Base-by-base conservation (phyloP, 2,797 vertebrate genomes). In the Gephyroberyx darwinii region DNA sequence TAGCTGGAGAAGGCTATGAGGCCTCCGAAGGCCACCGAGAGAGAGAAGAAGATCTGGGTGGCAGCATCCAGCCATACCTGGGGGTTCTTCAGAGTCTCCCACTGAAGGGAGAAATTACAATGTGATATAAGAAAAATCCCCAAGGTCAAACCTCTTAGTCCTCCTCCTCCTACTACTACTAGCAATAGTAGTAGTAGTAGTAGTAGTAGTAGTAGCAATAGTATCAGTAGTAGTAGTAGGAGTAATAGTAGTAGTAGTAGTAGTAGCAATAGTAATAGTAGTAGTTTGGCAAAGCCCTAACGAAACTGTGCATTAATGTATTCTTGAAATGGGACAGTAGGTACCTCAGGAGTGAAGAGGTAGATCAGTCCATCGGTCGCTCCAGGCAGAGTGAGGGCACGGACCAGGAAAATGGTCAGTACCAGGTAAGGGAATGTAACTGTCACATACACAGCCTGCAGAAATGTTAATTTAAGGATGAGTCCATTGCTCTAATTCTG, bases 41-140 rank as follows among this genome's bases (percentile, higher is more conserved):
- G 93, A 2, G 97, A 98, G 89, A 96, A 97, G 92, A 98, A 96
- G 68, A 98, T 96, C 91, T 98, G 97, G 0, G 96, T 97, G 61
- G 96, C 93, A 8, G 96, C 96, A 0, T 96, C 97, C 65, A 98
- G 91, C 97, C 97, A 98, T 62, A 97, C 94, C 16, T 90, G 93
- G 17, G 97, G 96, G 14, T 92, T 92, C 86, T 71, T 92, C 61
- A 98, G 89, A 17, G 75, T 80, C 2, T 86, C 77, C 91, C 92
- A 94, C 94, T 95, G 60, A 30, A 30, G 67, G 39, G 0, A 94
- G 91, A 35, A 35, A 35, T 35, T 7, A 33, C 31, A n/a, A 33
- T 33, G 33, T 35, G 6, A 35, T 35, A 35, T 35, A 35, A 35
- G 8, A 6, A 35, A 35, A 35, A 35, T 5, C 5, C 5, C 33